Conservation (phyloP, 2,797 vertebrate species). For the Hemitrygon akajei region DNA sequence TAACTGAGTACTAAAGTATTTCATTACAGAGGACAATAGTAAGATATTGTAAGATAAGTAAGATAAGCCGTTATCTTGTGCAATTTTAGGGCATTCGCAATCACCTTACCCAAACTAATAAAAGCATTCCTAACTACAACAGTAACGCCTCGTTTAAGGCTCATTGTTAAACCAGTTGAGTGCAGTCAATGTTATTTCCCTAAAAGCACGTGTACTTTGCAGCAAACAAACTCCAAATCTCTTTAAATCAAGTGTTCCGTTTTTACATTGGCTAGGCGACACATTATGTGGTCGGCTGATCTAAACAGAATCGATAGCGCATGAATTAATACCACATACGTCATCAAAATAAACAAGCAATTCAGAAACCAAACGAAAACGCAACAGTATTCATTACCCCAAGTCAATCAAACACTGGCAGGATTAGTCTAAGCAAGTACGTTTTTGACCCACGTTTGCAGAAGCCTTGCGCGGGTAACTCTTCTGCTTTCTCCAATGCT, state of each 20-base stretch:
- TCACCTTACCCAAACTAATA: too few relatives aligned
- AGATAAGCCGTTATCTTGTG: too few relatives aligned
- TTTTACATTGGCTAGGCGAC: neutral
- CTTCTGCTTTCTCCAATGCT: neutral
- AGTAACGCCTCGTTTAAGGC: neutral
- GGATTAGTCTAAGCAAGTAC: neutral
- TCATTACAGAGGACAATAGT: too few relatives aligned
- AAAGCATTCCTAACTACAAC: neutral
- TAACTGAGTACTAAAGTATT: too few relatives aligned
- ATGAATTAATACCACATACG: neutral
- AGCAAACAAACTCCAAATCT: neutral
- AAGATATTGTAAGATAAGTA: too few relatives aligned
- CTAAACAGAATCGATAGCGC: neutral
- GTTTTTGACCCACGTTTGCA: neutral
- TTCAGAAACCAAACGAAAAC: neutral
- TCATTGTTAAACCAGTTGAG: neutral
- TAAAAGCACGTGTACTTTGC: neutral
- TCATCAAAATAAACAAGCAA: conserved; percentile 11
- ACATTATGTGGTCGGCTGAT: neutral
- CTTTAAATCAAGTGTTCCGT: neutral
- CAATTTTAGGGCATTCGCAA: too few relatives aligned
- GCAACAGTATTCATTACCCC: neutral
- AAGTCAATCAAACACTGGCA: neutral
- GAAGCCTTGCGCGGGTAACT: neutral
- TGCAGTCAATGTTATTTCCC: neutral